Percentiles rank a stretch among this genome's conserved stretches.
Conservation (phyloP, 2,797 vertebrate species). For the Leptodactylus fallax region DNA sequence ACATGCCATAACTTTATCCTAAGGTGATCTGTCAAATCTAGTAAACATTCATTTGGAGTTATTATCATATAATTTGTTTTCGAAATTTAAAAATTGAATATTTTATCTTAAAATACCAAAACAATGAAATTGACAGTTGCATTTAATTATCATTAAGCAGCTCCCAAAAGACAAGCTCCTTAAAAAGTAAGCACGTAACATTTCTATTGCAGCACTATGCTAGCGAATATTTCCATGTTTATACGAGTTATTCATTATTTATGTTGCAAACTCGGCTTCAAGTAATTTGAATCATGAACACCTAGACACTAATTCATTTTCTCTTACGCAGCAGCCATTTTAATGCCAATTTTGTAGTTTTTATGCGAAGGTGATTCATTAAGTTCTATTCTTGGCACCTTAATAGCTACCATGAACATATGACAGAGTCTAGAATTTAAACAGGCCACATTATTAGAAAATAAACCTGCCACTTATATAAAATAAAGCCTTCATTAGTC, state of each 20-base stretch:
- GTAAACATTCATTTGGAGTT: neutral
- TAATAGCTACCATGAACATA: slow-evolving; percentile 52
- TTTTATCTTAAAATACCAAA: slow-evolving; percentile 5
- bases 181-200: neutral
- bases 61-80: slow-evolving; percentile 6
- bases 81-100: neutral
- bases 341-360: slow-evolving; percentile 52
- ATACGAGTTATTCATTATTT: slow-evolving; percentile 50
- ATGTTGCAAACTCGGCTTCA: slow-evolving; percentile 17
- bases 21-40: neutral
- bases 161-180: neutral
- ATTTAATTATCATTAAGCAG: slow-evolving; percentile 22
- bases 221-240: neutral
- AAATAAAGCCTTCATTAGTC: slow-evolving; percentile 55
- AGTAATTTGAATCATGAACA: slow-evolving; percentile 36
- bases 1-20: neutral
- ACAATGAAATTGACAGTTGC: slow-evolving; percentile 16
- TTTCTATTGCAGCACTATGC: neutral
- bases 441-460: slow-evolving; percentile 39
- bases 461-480: slow-evolving; percentile 51
- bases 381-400: slow-evolving; percentile 34
- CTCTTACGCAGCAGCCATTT: slow-evolving; percentile 29
- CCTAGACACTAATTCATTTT: slow-evolving; percentile 50
- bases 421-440: slow-evolving; percentile 45
- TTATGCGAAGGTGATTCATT: slow-evolving; percentile 55